Evolutionary conservation across 2,797 vertebrate species (phyloP).

Genomic region (Rachycentron canadum): DNA sequence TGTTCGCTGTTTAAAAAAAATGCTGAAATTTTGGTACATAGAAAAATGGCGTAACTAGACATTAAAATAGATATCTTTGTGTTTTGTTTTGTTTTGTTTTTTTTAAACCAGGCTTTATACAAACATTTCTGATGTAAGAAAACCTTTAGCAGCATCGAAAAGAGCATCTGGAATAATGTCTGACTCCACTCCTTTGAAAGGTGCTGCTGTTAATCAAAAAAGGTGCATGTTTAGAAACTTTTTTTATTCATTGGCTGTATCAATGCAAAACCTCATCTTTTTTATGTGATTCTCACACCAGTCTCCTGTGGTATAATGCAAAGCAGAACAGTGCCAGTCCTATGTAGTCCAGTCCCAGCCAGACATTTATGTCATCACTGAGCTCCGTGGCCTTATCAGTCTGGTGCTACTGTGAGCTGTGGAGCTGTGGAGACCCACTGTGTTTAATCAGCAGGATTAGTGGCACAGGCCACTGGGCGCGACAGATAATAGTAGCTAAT

Average conservation of each 20-base stretch:
- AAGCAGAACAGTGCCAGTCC: conserved; percentile 54
- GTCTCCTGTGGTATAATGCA: conserved; percentile 33
- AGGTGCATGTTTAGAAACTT: background rate
- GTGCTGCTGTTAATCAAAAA: background rate
- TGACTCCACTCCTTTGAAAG: background rate
- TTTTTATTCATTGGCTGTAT: conserved; percentile 5
- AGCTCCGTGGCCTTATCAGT: conserved; percentile 70
- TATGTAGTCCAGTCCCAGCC: conserved; percentile 51
- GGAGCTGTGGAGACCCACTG: conserved; percentile 64
- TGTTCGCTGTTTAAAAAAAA: background rate
- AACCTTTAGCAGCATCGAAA: background rate
- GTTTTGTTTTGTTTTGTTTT: no score
- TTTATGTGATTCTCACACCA: conserved; percentile 7
- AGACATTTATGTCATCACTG: conserved; percentile 67
- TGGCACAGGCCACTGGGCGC: conserved; percentile 75
- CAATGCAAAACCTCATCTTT: background rate
- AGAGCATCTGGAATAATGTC: background rate
- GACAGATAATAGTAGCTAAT: conserved; percentile 81
- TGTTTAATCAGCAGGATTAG: conserved; percentile 79
- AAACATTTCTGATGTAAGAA: background rate
- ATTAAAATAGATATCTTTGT: background rate
- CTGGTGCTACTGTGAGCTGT: conserved; percentile 54
- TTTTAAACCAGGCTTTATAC: background rate
- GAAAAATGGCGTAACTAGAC: background rate
- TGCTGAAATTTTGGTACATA: background rate